Evolutionary conservation across 2,113 vertebrate species (phyloP).

Genomic region (Scalopus aquaticus): DNA sequence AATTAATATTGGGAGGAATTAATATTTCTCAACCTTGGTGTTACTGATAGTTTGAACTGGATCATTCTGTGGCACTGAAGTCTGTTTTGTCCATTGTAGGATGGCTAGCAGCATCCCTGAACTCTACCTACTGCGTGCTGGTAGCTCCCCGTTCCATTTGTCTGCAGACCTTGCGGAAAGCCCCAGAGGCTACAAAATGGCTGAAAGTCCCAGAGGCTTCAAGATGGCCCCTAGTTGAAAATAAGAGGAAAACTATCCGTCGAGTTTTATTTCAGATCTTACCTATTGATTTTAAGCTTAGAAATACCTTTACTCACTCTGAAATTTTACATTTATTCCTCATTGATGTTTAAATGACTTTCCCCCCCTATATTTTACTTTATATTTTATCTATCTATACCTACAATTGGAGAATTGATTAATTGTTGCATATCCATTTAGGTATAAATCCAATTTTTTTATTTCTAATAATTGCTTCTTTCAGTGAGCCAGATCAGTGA

Average conservation of each 20-base stretch:
- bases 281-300: neutral
- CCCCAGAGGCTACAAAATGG: neutral
- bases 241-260: neutral
- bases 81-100: neutral
- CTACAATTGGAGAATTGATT: neutral
- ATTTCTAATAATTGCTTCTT: neutral
- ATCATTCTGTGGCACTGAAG: neutral
- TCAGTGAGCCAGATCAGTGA: neutral
- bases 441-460: neutral
- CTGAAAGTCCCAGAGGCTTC: neutral
- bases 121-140: neutral
- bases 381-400: neutral
- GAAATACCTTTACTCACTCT: neutral
- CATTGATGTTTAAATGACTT: neutral
- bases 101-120: accelerated
- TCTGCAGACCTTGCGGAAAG: neutral
- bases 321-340: neutral
- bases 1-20: no score
- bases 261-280: neutral
- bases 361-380: neutral
- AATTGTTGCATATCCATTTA: neutral
- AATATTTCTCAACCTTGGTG: accelerated
- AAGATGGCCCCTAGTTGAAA: neutral
- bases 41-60: neutral
- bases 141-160: no score